Evolutionary conservation across 2,113 vertebrate genomes (phyloP).

Genomic region (Helogale parvula): DNA sequence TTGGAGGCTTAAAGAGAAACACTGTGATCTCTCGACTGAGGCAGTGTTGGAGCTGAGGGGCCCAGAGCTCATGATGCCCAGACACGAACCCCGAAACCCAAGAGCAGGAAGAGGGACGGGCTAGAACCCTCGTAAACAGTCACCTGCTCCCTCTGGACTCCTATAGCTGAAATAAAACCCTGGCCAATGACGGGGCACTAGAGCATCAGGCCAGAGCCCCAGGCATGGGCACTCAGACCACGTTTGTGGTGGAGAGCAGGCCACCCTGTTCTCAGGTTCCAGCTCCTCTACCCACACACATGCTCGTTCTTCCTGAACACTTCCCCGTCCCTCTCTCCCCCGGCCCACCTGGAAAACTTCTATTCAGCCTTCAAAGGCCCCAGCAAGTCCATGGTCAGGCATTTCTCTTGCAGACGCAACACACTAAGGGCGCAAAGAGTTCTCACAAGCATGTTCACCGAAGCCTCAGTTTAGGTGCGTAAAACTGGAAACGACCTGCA

Average conservation of each 20-base stretch:
- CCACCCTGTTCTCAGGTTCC: not conserved
- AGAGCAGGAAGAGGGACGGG: too few relatives aligned
- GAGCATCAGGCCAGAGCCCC: not conserved
- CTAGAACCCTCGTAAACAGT: not conserved
- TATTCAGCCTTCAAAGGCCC: not conserved
- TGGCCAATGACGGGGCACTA: accelerated
- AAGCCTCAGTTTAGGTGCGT: accelerated
- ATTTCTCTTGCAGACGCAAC: accelerated
- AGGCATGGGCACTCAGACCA: too few relatives aligned
- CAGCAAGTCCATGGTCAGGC: not conserved
- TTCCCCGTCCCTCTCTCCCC: not conserved
- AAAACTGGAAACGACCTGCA: accelerated
- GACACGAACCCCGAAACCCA: accelerated
- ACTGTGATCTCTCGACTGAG: accelerated
- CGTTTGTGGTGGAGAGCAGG: not conserved
- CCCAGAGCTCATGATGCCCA: not conserved
- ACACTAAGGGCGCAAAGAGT: accelerated
- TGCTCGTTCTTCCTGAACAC: accelerated
- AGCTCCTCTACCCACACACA: not conserved
- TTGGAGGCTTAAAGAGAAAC: not conserved
- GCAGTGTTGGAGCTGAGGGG: accelerated
- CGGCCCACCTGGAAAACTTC: not conserved
- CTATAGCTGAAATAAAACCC: not conserved
- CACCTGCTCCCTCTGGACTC: accelerated
- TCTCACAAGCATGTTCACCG: too few relatives aligned